Base-by-base conservation (phyloP, 2,888 invertebrate genomes). In the Pyrrhosoma nymphula region DNA sequence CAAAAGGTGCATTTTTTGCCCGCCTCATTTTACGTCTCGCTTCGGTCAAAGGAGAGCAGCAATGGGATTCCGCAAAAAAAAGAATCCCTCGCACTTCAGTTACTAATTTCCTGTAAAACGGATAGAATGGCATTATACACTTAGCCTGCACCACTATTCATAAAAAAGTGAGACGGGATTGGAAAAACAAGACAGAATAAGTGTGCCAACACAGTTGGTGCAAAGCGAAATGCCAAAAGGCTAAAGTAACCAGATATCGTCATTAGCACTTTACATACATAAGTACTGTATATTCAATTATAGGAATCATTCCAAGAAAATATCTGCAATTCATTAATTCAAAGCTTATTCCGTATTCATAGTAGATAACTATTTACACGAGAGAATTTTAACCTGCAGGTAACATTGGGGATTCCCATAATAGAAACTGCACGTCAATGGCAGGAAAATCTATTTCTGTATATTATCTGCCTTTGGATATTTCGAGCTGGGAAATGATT, bases 1-100 rank as follows among this genome's bases (percentile, higher is more conserved):
- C 47, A 75, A 93, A 75, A 93, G 47, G n/a, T 82, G 93, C 93
- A 47, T 47, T 93, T 63, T 82, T 82, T 82, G 30, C 35, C 82
- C 16, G 82, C 35, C 26, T 23, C 47, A 23, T 93, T 93, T 69
- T 20, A 47, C 47, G 47, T 35, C 69, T 69, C 69, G 47, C 69
- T 69, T 69, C 35, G 69, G 93, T 47, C 93, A 47, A 93, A 75
- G 93, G 75, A 69, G 26, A 39, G 39, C 39, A 91, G 82, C 16
- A 91, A 60, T 26, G 63, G 63, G 91, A 60, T 82, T 82, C 35
- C 35, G 91, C 47, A 23, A 47, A 75, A 75, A 47, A 75, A 47
- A 26, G 35, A 69, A 39, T 47, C 69, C 39, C 35, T n/a, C 47
- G 14, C 82, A 16, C 35, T 82, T 82, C n/a, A 82, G 69, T n/a